These are phyloP conservation scores for Gambelia wislizenii DNA, from an alignment of 2,797 vertebrate species.

Conservation along the genomic window DNA sequence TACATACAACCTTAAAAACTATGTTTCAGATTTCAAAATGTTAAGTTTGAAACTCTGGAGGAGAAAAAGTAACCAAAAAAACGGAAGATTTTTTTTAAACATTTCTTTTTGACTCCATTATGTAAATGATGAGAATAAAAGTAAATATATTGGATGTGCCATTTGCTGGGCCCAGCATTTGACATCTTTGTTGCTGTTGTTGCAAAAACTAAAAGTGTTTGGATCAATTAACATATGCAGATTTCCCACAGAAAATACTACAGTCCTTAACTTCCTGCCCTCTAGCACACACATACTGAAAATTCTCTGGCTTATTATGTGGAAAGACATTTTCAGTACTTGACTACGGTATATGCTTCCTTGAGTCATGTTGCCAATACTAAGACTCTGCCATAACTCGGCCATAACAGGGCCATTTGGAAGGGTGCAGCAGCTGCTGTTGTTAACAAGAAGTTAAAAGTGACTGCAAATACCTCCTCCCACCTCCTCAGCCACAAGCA, in stretches of 20 bases:
- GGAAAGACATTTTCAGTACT: background rate
- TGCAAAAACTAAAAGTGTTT: background rate
- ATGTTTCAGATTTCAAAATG: too few species aligned
- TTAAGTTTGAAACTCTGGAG: too few species aligned
- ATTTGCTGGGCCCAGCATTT: too few species aligned
- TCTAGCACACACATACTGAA: rapidly evolving
- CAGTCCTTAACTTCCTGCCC: background rate
- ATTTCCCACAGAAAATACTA: background rate
- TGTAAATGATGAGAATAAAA: too few species aligned
- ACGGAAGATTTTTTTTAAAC: too few species aligned
- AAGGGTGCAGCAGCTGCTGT: background rate
- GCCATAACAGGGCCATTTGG: background rate
- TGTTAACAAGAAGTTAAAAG: background rate
- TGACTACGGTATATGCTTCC: background rate
- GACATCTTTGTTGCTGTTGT: too few species aligned
- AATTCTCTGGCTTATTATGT: background rate
- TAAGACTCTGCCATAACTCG: background rate
- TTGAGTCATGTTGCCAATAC: background rate
- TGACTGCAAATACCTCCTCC: background rate
- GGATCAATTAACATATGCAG: background rate
- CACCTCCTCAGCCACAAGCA: background rate
- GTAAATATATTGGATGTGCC: too few species aligned
- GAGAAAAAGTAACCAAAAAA: too few species aligned
- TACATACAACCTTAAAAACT: too few species aligned
- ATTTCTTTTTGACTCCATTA: too few species aligned